Base-by-base conservation (phyloP, 1,140 invertebrate genomes). In the Aleiodes sp. region DNA sequence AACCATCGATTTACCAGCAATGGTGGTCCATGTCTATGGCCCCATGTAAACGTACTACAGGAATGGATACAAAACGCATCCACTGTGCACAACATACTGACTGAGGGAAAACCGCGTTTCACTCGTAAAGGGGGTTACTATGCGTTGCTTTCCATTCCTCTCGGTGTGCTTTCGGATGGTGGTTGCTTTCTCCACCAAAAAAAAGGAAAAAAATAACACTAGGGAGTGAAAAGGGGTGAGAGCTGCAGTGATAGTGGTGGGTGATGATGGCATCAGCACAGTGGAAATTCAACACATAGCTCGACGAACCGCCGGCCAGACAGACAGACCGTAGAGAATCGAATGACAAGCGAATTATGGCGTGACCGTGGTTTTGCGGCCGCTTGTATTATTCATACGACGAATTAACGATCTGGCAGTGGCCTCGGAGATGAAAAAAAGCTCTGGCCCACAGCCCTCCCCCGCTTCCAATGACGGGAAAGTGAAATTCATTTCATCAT, bases 321-420 rank as follows among this genome's bases (percentile, higher is more conserved):
- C 70, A 56, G 62, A 64, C 64, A 61, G 63, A 78, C 70, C 78
- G 70, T 79, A 73, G 73, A 76, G 76, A 83, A 84, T 82, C 79
- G 74, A 83, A 79, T 78, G 79, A 82, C 80, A 80, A 81, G 79
- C 75, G 77, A 81, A 81, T 85, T 81, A 82, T 72, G 75, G 70
- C 77, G 76, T 82, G 72, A 80, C 77, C 61, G 46, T 68, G 60
- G 64, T 61, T 68, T 68, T 29, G 39, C 61, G 19, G 43, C 26
- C 59, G 39, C 57, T 68, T 72, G 73, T 73, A 75, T 76, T 74
- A 75, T 76, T 78, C 76, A 73, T 75, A 72, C 56, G 68, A 61
- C 39, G 73, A 68, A 73, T 75, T 75, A 76, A 76, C 73, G 71
- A 72, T 41, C 59, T 21, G 21, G 39, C 59, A 65, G 70, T 77